Evolutionary conservation across 2,888 invertebrate species (phyloP).

Genomic region (Frankliniella fusca): DNA sequence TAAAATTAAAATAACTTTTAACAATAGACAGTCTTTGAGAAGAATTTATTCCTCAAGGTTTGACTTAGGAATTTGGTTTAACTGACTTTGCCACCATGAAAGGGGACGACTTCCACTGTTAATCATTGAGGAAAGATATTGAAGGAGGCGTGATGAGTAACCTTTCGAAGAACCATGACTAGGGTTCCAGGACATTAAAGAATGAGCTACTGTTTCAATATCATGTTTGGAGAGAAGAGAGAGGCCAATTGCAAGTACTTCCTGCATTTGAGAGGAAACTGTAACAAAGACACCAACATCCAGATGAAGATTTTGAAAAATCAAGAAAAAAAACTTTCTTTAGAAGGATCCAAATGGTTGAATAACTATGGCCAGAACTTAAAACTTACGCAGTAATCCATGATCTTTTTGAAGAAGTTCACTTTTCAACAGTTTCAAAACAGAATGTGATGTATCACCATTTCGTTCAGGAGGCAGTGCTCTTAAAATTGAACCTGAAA

Average conservation of each 20-base stretch:
- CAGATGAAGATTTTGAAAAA: not conserved
- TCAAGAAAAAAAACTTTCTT: not conserved
- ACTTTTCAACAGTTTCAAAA: not conserved
- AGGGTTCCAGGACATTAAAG: not conserved
- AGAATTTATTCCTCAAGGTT: not conserved
- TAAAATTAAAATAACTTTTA: not conserved
- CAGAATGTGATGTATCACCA: not conserved
- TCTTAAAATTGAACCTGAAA: conserved; percentile 10
- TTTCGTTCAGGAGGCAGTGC: not conserved
- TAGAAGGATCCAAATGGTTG: too few relatives aligned
- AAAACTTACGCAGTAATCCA: not conserved
- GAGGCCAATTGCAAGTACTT: not conserved
- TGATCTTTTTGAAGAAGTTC: not conserved
- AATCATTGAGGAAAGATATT: not conserved
- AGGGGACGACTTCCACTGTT: not conserved
- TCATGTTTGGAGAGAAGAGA: not conserved
- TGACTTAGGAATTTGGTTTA: not conserved
- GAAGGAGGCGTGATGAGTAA: not conserved
- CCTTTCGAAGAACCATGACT: not conserved
- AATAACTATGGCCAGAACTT: too few relatives aligned
- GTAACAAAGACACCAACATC: not conserved
- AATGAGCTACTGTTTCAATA: not conserved
- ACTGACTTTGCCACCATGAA: not conserved
- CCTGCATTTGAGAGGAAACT: not conserved
- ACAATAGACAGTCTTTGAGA: too few relatives aligned